phyloP scores from a whole-genome alignment of 1,140 invertebrate genomes.

The Calosoma granatense region DNA sequence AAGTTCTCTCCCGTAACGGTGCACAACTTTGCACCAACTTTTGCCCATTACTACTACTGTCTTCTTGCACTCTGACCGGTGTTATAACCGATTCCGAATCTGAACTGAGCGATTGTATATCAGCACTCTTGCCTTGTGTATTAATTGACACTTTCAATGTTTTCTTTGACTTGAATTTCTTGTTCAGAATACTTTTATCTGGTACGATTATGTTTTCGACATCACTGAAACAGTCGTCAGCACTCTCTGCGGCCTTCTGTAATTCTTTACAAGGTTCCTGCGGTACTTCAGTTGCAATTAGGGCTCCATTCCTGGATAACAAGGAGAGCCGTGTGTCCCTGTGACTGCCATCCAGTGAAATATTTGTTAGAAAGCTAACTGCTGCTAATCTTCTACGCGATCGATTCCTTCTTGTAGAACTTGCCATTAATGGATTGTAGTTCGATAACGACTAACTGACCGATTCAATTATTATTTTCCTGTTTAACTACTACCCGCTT shows the following conservation, averaged over 20 bases:
- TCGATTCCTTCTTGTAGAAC: conserved; percentile 43
- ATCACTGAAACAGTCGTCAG: conserved; percentile 40
- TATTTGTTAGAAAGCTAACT: conserved; percentile 86
- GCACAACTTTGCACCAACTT: background rate
- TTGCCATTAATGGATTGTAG: conserved; percentile 37
- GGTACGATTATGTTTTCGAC: conserved; percentile 35
- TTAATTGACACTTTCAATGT: conserved; percentile 23
- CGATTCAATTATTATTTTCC: too few relatives aligned
- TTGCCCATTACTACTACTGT: conserved; percentile 13
- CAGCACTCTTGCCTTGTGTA: conserved; percentile 30
- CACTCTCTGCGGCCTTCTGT: conserved; percentile 27
- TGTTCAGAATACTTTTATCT: conserved; percentile 31
- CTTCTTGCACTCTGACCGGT: conserved; percentile 31
- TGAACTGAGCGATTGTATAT: conserved; percentile 49
- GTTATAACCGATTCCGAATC: conserved; percentile 55
- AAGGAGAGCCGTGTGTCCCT: conserved; percentile 66
- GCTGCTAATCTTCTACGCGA: conserved; percentile 72
- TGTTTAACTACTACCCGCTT: too few relatives aligned
- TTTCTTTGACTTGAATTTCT: conserved; percentile 21
- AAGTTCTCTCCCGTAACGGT: conserved; percentile 13
- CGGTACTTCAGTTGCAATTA: conserved; percentile 33
- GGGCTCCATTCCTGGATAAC: conserved; percentile 38
- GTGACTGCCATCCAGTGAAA: conserved; percentile 85
- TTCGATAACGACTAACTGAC: too few relatives aligned
- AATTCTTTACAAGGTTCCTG: conserved; percentile 16